phyloP scores from a whole-genome alignment of 2,113 vertebrate genomes.

The Bos indicus region DNA sequence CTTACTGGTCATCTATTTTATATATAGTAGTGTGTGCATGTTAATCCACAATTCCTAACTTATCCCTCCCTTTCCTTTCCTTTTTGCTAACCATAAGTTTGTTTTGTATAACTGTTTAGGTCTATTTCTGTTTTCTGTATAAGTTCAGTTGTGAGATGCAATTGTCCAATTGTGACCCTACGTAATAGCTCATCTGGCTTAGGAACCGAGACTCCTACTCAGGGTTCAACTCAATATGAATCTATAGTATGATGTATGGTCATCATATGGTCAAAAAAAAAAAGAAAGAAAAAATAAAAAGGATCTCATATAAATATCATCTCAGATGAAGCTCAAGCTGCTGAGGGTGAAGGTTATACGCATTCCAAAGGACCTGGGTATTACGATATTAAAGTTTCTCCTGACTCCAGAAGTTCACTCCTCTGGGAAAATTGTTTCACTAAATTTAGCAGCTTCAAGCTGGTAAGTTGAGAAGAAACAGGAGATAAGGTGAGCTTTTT shows the following conservation, averaged over 20 bases:
- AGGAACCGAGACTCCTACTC: neutral
- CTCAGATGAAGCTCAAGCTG: neutral
- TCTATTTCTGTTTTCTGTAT: neutral
- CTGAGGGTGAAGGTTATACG: neutral
- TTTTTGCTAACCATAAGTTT: neutral
- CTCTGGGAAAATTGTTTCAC: conserved; percentile 12
- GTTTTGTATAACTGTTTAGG: neutral
- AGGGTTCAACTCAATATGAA: neutral
- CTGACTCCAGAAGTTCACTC: neutral
- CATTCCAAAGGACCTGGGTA: neutral
- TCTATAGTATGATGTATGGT: neutral
- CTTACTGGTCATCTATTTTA: neutral
- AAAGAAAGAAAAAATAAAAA: neutral
- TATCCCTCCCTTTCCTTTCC: neutral
- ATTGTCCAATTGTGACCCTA: neutral
- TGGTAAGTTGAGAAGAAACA: conserved; percentile 18
- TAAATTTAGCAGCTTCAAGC: conserved; percentile 45
- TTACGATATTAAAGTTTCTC: conserved; percentile 7
- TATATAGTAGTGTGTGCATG: neutral
- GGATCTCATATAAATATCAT: neutral
- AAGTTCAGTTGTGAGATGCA: neutral
- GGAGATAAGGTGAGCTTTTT: conserved; percentile 52
- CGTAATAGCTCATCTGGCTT: neutral
- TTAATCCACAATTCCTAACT: neutral
- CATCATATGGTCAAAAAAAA: too few species aligned